Conservation (phyloP, 2,888 invertebrate genomes). For the Ophion ellenae region DNA sequence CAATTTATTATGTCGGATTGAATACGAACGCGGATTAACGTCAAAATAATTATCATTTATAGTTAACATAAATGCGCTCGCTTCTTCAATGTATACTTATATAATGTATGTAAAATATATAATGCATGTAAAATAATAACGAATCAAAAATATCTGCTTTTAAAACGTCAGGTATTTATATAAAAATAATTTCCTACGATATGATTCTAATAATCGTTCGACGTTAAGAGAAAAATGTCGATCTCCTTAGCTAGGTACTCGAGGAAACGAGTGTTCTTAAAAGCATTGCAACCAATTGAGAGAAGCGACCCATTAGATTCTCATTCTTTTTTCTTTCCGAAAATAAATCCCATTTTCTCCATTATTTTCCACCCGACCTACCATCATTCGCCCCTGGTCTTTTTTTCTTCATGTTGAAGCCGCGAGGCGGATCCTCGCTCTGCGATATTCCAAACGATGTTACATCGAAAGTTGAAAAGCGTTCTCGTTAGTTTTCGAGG, state of each 20-base stretch:
- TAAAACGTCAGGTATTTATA: neutral
- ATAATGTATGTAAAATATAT: too few relatives aligned
- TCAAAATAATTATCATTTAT: too few relatives aligned
- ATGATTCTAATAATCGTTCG: neutral
- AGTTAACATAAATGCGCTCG: too few relatives aligned
- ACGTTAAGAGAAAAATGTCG: neutral
- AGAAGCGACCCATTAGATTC: slow-evolving; percentile 16
- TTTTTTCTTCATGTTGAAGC: neutral
- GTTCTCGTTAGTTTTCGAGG: slow-evolving; percentile 46
- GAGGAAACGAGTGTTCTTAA: slow-evolving; percentile 45
- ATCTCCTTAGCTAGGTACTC: slow-evolving; percentile 17
- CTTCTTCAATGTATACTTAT: too few relatives aligned
- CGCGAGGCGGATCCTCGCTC: neutral
- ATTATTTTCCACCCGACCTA: neutral
- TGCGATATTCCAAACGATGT: slow-evolving; percentile 8
- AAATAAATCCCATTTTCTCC: slow-evolving; percentile 18
- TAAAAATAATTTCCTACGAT: neutral
- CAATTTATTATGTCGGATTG: too few relatives aligned
- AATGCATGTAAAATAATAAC: too few relatives aligned
- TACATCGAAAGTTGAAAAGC: slow-evolving; percentile 45
- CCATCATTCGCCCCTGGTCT: neutral
- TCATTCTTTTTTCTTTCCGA: slow-evolving; percentile 10
- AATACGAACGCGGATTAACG: too few relatives aligned
- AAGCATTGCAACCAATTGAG: slow-evolving; percentile 49
- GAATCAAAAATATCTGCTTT: too few relatives aligned